Evolutionary conservation across 1,140 invertebrate genomes (phyloP).

Genomic region (Ridgeia piscesae): DNA sequence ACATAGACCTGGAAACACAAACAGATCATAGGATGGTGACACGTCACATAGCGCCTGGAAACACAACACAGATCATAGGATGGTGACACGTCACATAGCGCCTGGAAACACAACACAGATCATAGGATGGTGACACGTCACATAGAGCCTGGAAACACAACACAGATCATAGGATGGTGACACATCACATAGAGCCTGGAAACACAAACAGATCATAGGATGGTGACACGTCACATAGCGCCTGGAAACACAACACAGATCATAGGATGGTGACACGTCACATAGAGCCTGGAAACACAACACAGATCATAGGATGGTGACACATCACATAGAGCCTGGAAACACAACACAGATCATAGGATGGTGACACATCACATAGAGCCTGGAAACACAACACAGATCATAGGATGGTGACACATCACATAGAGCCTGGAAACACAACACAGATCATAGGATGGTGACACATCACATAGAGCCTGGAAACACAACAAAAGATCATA

Average conservation of each 20-base stretch:
- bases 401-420: not conserved
- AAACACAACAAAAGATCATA: not conserved
- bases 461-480: not conserved
- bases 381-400: not conserved
- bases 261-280: conserved; percentile 31
- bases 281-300: not conserved
- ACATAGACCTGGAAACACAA: not conserved
- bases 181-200: not conserved
- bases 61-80: not conserved
- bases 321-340: not conserved
- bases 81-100: not conserved
- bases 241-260: not conserved
- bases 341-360: not conserved
- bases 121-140: not conserved
- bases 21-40: not conserved
- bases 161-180: not conserved
- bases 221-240: not conserved
- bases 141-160: not conserved
- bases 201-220: not conserved
- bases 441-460: not conserved
- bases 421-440: not conserved
- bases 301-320: not conserved
- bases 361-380: not conserved
- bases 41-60: not conserved
- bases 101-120: not conserved